phyloP scores from a whole-genome alignment of 2,797 vertebrate genomes.

The Smutsia gigantea region DNA sequence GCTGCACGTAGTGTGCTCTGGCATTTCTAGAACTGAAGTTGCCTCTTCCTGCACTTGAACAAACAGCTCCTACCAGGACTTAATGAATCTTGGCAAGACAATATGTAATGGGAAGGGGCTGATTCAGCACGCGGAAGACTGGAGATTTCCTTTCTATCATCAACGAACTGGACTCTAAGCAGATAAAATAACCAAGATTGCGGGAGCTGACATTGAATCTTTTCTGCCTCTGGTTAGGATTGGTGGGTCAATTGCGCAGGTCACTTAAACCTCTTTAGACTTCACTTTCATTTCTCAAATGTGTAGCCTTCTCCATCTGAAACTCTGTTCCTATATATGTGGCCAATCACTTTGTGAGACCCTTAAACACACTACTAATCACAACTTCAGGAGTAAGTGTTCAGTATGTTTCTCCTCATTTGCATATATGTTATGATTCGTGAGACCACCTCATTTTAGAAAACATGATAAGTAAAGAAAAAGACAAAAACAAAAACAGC shows the following conservation, averaged over 20 bases:
- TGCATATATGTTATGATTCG: not conserved
- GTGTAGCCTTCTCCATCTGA: not conserved
- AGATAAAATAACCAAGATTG: not conserved
- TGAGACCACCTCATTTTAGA: not conserved
- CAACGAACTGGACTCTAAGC: not conserved
- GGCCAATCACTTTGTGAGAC: not conserved
- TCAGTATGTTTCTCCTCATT: not conserved
- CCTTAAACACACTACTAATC: not conserved
- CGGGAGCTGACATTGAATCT: not conserved
- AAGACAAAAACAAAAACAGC: not conserved
- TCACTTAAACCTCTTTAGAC: not conserved
- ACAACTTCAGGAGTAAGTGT: not conserved
- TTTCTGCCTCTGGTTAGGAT: not conserved
- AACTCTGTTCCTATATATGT: not conserved
- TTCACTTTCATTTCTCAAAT: not conserved
- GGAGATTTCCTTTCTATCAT: not conserved
- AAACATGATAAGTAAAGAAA: constrained; percentile 33
- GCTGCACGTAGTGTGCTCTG: not conserved
- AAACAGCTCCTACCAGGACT: not conserved
- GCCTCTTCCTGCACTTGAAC: not conserved
- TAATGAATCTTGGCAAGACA: not conserved
- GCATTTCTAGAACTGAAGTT: not conserved
- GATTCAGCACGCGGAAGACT: not conserved
- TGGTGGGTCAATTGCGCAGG: not conserved
- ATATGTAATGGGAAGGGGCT: not conserved